Conservation (phyloP, 1,140 invertebrate genomes). For the Achatina immaculata region DNA sequence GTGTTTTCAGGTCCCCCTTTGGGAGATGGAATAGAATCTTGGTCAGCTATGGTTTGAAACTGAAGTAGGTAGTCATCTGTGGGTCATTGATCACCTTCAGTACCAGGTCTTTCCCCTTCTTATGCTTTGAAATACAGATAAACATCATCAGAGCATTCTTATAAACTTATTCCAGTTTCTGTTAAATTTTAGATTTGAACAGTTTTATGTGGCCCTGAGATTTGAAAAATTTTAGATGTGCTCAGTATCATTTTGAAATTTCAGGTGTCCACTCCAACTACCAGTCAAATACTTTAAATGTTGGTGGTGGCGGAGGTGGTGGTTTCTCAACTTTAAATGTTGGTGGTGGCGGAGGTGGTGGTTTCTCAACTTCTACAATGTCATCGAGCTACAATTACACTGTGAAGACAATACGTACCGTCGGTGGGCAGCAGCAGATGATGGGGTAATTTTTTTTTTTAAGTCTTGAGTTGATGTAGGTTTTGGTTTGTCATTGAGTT, state of each 20-base stretch:
- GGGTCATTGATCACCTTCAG: too few species aligned
- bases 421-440: slow-evolving; percentile 50
- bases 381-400: slow-evolving; percentile 56
- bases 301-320: slow-evolving; percentile 37
- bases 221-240: too few species aligned
- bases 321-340: slow-evolving; percentile 49
- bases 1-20: background rate
- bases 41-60: background rate
- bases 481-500: too few species aligned
- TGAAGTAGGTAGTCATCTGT: background rate
- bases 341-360: slow-evolving; percentile 39
- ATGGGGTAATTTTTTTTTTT: too few species aligned
- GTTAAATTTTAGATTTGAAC: too few species aligned
- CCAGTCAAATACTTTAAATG: slow-evolving; percentile 50
- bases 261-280: slow-evolving; percentile 48
- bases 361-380: slow-evolving; percentile 52
- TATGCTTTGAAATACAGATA: too few species aligned
- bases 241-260: too few species aligned
- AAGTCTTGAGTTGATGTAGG: too few species aligned
- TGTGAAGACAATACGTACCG: slow-evolving; percentile 44
- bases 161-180: too few species aligned
- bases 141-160: too few species aligned
- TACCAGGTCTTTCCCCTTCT: too few species aligned
- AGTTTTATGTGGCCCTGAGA: too few species aligned
- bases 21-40: background rate